Evolutionary conservation across 2,113 vertebrate species (phyloP), one percentile per base, ranked within the genome.

Genomic region (Ailurus styani): DNA sequence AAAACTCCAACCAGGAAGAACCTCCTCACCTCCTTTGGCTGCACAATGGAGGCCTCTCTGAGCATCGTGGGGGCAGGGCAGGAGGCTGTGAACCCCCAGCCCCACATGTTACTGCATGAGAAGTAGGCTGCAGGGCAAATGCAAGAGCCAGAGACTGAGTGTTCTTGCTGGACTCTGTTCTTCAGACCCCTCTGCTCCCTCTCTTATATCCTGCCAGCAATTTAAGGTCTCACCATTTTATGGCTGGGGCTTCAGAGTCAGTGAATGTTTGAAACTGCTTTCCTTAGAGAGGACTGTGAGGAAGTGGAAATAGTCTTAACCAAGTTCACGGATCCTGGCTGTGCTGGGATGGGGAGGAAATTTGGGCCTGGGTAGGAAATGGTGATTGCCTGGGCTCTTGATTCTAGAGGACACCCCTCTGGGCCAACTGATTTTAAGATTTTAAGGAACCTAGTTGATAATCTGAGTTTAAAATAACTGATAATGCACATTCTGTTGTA

Each of bases 11-110:
- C 64, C 55, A 98, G 55, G 55, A 37, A 12, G 92, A 93, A 82
- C 88, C 96, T 89, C 87, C 29, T 79, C 45, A 96, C 95, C 97
- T 97, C 96, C 95, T 97, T 93, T 94, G 77, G 10, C 21, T 47
- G 84, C 81, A 96, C 95, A 98, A 64, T 94, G 97, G 95, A 94
- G 90, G 90, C 40, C 88, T 96, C 96, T 97, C 84, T 96, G 55
- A 57, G 52, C 92, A 87, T 70, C 15, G 0, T 45, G 68, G 68
- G 79, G 50, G 94, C 50, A 31, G 52, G 72, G 79, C 77, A 23
- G 10, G 45, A 55, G 84, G 87, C 84, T 88, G 29, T 27, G 60
- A 78, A 73, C 9, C 91, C 45, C 79, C 75, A 23, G 73, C 37
- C 57, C 62, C 83, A 73, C 55, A 37, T 72, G 60, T 40, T 45